Base-by-base conservation (phyloP, 1,140 invertebrate species). In the Drosophila miranda region DNA sequence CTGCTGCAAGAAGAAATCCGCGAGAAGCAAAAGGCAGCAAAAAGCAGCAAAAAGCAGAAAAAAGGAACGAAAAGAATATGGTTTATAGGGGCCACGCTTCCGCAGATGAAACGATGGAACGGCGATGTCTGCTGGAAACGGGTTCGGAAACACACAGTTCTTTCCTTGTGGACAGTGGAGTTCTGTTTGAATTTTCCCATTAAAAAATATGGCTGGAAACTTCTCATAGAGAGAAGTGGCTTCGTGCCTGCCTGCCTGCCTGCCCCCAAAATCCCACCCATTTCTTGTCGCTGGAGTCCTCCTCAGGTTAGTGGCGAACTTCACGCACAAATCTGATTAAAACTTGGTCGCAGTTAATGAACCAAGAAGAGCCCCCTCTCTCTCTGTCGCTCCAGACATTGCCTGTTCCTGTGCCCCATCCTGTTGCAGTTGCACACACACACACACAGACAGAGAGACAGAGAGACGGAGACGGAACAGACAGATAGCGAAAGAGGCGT, bases 311-410 rank as follows among this genome's bases (percentile, higher is more conserved):
- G 62, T 57, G 54, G 67, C 60, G 57, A 59, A 72, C 71, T 84
- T 84, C 56, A 86, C 64, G 81, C 81, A 86, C 84, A 86, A 86
- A 86, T 86, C 81, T 77, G 81, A 86, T 83, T 78, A 50, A 72
- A 74, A 64, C 70, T 74, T 71, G 69, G 45, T 50, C 61, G 43
- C 70, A 81, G 78, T 81, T 80, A 80, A 80, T 80, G 78, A 80
- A 80, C 78, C 70, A 51, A 58, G 63, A 38, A 38, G 34, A 38
- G 4, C 11, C 30, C 34, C 2, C 30, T 34, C 8, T 23, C 23
- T 23, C 23, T 4, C 23, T 5, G 23, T 26, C 34, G 11, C 34
- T 13, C 34, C 34, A 38, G 11, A 38, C 34, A 38, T 11, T 13
- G 34, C 34, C 34, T 13, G 34, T 59, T 46, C 30, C 41, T 14